Evolutionary conservation across 2,888 invertebrate genomes (phyloP), one percentile per base, ranked within the genome.

Genomic region (Blomia tropicalis): DNA sequence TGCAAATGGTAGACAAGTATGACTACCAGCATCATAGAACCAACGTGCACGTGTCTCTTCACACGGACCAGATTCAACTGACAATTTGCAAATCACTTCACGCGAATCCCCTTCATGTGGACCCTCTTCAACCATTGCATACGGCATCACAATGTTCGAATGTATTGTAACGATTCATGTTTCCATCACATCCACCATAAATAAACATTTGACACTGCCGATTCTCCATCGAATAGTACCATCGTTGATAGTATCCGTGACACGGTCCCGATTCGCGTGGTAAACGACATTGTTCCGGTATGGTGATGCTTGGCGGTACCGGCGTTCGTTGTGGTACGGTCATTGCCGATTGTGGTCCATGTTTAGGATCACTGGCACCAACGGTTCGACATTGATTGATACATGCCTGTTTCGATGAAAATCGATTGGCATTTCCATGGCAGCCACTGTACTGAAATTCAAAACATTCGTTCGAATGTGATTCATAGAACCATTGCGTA

Each of bases 161-260:
- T 0, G 79, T 78, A 7, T 72, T 72, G 75, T 84, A 91, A 74
- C 87, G 81, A 71, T 93, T 93, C 22, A 80, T 82, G 73, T 95
- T 96, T 64, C 92, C 93, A 59, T 82, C 81, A 71, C 93, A 93
- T 29, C 93, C 93, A 53, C 88, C 84, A 72, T 84, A 92, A 43
- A 82, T 80, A 75, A 92, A 90, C 69, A 79, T 79, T 68, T 79
- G 77, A 73, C 89, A 90, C 25, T 79, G 74, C 69, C 84, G 83
- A 0, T 78, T 75, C 1, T 75, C 71, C 1, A 76, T 72, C 69
- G 88, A 83, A 73, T 85, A 89, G 76, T 82, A 85, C 91, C 91
- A 88, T 66, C 80, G 81, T 65, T 75, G 75, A 64, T 80, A 75
- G 25, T 79, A 78, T 4, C 78, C 82, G 11, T 77, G 76, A 71